These are phyloP conservation scores for Linyphia triangularis DNA, from an alignment of 2,888 invertebrate species.

Conservation along the genomic window DNA sequence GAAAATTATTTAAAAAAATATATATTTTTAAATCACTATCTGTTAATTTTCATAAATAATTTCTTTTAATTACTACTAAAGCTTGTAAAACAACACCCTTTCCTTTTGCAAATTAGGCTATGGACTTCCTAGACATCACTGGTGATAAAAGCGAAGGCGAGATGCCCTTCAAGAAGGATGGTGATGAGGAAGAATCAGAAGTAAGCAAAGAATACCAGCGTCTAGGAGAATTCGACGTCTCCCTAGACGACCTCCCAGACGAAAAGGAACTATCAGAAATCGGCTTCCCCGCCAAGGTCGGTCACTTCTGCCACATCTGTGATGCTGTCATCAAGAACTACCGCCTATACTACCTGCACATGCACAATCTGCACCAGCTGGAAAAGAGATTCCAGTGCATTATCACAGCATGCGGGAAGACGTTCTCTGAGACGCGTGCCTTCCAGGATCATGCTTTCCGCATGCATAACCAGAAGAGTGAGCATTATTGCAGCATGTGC, in stretches of 20 bases:
- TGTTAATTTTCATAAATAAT: too few species aligned
- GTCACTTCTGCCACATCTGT: conserved; percentile 76
- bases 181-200: conserved; percentile 44
- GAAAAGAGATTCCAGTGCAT: conserved; percentile 76
- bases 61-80: too few species aligned
- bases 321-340: conserved; percentile 76
- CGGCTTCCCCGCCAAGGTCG: conserved; percentile 75
- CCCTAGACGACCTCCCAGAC: conserved; percentile 69
- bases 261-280: conserved; percentile 72
- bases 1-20: too few species aligned
- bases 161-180: background rate
- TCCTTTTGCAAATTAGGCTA: too few species aligned
- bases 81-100: too few species aligned
- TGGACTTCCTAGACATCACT: conserved; percentile 61
- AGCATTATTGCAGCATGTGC: conserved; percentile 76
- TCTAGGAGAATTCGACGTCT: conserved; percentile 55
- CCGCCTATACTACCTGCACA: conserved; percentile 74
- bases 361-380: conserved; percentile 76
- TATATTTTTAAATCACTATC: too few species aligned
- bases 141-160: conserved; percentile 45
- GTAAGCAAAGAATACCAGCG: conserved; percentile 66
- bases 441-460: conserved; percentile 73
- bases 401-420: conserved; percentile 73
- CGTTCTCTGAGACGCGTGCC: conserved; percentile 65
- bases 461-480: conserved; percentile 75